phyloP scores from a whole-genome alignment of 2,888 invertebrate species.

The Neoaliturus tenellus region DNA sequence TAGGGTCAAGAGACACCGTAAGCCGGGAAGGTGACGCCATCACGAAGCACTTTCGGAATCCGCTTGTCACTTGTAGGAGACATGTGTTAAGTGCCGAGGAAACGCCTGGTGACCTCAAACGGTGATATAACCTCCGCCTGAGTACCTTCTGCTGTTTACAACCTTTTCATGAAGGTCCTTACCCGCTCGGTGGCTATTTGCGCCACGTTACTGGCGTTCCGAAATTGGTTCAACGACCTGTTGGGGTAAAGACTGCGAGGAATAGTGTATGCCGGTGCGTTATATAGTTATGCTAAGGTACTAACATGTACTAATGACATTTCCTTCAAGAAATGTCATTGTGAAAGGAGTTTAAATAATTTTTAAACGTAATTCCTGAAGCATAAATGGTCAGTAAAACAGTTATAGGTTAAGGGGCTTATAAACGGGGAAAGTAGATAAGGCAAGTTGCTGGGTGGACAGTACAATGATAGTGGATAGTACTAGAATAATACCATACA shows the following conservation, averaged over 20 bases:
- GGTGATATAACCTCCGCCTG: conserved; percentile 13
- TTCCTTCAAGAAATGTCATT: no score
- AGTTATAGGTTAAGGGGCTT: no score
- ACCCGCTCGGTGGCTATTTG: not conserved
- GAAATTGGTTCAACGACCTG: not conserved
- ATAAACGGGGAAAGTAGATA: no score
- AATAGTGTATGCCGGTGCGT: no score
- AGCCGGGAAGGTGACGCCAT: not conserved
- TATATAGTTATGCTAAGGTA: no score
- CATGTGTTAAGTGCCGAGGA: not conserved
- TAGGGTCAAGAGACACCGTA: not conserved
- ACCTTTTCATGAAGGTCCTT: not conserved
- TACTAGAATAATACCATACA: no score
- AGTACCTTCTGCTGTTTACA: conserved; percentile 28
- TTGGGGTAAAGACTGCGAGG: not conserved
- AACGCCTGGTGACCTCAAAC: not conserved
- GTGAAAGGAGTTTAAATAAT: no score
- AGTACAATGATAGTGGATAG: no score
- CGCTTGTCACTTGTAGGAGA: not conserved
- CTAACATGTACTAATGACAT: no score
- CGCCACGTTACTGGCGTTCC: not conserved
- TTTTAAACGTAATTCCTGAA: no score
- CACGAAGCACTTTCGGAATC: not conserved
- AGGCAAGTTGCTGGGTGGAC: no score
- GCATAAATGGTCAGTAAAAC: no score